Conservation (phyloP, 2,113 vertebrate genomes). For the Panthera tigris region DNA sequence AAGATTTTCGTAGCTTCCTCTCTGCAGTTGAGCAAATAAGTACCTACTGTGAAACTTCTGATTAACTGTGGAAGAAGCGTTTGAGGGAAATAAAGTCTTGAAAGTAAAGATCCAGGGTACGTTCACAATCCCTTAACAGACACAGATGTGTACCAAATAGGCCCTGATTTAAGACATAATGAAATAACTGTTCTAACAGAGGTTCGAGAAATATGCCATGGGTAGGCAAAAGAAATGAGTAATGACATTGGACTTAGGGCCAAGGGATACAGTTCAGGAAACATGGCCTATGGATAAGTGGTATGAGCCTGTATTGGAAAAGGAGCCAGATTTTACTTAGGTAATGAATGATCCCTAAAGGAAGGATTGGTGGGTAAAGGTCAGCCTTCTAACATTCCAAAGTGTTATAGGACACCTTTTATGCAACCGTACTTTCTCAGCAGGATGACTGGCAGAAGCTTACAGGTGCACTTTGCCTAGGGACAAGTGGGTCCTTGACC, state of each 20-base stretch:
- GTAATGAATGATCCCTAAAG: not conserved
- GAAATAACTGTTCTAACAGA: not conserved
- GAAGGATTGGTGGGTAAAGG: not conserved
- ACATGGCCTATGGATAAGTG: not conserved
- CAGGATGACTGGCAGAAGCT: not conserved
- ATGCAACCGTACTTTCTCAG: not conserved
- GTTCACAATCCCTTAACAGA: not conserved
- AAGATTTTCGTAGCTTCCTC: not conserved
- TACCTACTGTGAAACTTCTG: not conserved
- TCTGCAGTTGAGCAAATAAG: not conserved
- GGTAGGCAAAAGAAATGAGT: not conserved
- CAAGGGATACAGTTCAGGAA: not conserved
- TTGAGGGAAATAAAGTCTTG: not conserved
- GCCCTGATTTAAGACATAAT: not conserved
- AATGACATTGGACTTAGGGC: not conserved
- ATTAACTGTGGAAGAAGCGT: not conserved
- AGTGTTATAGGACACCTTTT: not conserved
- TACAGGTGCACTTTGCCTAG: not conserved
- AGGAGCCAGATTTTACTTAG: not conserved
- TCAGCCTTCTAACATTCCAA: not conserved
- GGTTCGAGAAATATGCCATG: not conserved
- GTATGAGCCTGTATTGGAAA: not conserved
- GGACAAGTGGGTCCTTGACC: not conserved
- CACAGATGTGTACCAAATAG: not conserved
- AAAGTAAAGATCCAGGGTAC: not conserved